Evolutionary conservation across 2,797 vertebrate genomes (phyloP), one percentile per base, ranked within the genome.

Genomic region (Syngnathus rostellatus): DNA sequence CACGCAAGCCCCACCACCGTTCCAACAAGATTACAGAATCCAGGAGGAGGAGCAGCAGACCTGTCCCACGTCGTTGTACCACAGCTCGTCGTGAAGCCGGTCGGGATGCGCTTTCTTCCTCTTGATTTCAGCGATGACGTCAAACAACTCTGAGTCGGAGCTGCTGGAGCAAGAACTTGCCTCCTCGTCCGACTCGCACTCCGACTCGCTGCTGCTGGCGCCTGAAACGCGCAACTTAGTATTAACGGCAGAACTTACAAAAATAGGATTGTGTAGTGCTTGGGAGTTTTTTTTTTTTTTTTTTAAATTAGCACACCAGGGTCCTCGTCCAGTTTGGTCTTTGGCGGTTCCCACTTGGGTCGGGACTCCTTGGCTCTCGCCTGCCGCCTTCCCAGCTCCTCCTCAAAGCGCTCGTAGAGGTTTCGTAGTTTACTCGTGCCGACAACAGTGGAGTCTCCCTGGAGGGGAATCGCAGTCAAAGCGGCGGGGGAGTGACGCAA

Each of bases 51-150:
- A 57, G 1, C 2, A 14, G 67, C 81, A 1, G 0, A 99, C 97
- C 97, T 99, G 96, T 68, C 97, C 97, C 0, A 92, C 93, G 86
- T 99, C 97, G 25, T 99, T 99, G 90, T 98, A 99, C 97, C 96
- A 98, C 50, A 99, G 90, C 73, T 99, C 97, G 66, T 98, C 95
- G 0, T 99, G 97, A 48, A 99, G 94, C 2, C 97, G 94, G 86
- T 99, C 95, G 0, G 97, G 97, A 43, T 99, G 97, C 58, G 96
- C 95, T 78, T 99, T 99, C 76, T 97, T 98, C 63, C 97, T 91
- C 77, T 98, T 98, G 81, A 99, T 98, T 90, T 99, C 96, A 0
- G 94, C 97, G 8, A 99, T 98, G 79, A 99, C 97, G 2, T 99
- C 97, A 40, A 99, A 97, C 6, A 98, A 92, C 48, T 98, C 97